Conservation (phyloP, 2,113 vertebrate species). For the Dascyllus trimaculatus region DNA sequence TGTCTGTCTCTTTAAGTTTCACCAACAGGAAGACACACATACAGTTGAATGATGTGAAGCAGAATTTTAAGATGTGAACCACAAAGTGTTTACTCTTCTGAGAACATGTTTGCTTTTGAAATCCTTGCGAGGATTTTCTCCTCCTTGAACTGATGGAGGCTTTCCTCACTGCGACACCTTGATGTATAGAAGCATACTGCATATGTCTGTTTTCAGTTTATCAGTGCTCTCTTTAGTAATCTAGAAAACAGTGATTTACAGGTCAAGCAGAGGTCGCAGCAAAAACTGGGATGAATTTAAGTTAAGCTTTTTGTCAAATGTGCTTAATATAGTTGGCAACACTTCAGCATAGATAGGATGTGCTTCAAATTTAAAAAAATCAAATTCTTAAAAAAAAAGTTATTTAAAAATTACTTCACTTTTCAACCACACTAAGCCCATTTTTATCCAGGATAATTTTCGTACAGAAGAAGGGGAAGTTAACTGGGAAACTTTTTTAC, state of each 20-base stretch:
- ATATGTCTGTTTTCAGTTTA: background rate
- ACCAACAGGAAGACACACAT: constrained; percentile 59
- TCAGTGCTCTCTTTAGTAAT: constrained; percentile 17
- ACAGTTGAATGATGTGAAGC: constrained; percentile 64
- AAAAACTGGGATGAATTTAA: background rate
- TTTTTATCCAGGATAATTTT: too few relatives aligned
- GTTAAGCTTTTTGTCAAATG: background rate
- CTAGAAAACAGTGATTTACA: background rate
- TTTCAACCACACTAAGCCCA: too few relatives aligned
- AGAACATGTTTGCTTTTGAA: constrained; percentile 67
- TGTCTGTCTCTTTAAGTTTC: constrained; percentile 54
- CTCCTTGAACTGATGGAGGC: constrained; percentile 20
- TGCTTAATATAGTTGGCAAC: too few relatives aligned
- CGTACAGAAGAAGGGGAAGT: too few relatives aligned
- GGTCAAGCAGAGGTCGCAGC: constrained; percentile 20
- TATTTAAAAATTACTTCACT: too few relatives aligned
- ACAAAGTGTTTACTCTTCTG: constrained; percentile 74
- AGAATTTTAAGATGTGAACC: constrained; percentile 75
- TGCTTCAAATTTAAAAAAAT: too few relatives aligned
- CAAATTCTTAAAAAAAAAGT: too few relatives aligned
- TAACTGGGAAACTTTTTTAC: too few relatives aligned
- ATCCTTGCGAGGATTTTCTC: constrained; percentile 57
- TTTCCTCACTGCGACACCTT: constrained; percentile 25
- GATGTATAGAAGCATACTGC: constrained; percentile 24
- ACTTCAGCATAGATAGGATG: too few relatives aligned